Evolutionary conservation across 2,797 vertebrate species (phyloP).

Genomic region (Monodelphis domestica): DNA sequence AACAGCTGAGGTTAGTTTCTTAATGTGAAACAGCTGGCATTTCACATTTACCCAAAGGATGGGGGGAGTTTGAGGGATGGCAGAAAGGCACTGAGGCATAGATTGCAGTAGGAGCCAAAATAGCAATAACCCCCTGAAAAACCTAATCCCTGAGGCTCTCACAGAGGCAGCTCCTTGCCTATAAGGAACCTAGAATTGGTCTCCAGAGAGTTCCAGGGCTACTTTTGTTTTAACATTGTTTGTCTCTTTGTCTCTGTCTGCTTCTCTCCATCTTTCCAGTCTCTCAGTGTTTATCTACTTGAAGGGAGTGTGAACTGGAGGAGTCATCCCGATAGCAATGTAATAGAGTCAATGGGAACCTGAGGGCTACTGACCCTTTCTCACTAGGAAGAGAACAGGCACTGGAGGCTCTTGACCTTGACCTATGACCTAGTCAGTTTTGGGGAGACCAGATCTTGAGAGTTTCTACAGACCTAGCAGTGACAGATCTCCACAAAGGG

Average conservation of each 20-base stretch:
- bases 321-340: neutral
- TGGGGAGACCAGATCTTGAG: neutral
- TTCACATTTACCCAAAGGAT: neutral
- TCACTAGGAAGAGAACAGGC: neutral
- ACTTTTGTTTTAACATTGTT: neutral
- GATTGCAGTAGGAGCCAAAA: neutral
- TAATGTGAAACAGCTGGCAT: neutral
- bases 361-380: neutral
- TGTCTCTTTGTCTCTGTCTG: neutral
- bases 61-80: neutral
- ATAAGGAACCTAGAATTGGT: neutral
- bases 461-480: neutral
- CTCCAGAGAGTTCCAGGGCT: neutral
- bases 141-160: neutral
- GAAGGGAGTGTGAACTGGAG: neutral
- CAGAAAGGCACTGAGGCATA: neutral
- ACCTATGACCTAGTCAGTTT: neutral
- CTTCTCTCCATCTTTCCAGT: neutral
- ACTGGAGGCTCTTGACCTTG: neutral
- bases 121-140: neutral
- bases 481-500: neutral
- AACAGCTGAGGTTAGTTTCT: neutral
- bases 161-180: neutral
- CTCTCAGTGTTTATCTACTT: neutral
- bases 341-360: neutral